Base-by-base conservation (phyloP, 2,113 vertebrate species). In the Mastomys natalensis region DNA sequence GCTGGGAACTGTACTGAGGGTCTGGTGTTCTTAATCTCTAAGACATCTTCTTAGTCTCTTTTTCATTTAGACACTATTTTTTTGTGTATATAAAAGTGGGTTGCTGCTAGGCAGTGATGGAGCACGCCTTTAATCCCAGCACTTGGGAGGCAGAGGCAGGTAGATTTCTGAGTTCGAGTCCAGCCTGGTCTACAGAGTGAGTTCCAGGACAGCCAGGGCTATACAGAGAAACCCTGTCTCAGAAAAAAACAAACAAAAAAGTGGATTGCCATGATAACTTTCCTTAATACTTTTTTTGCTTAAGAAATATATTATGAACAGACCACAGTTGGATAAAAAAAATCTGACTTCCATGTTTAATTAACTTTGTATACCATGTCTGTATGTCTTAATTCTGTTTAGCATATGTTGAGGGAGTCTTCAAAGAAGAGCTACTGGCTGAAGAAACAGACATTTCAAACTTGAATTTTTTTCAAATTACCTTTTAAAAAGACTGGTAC, bases 391-490 rank as follows among this genome's bases (percentile, higher is more conserved):
- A 74, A 74, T 55, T 82, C 34, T 43, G 89, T 92, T 89, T 48
- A 92, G 86, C 40, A 77, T 64, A 64, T 53, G 62, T 64, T 91
- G 48, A 78, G 55, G 24, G 17, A 66, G 9, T 93, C 66, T 93
- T 91, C 48, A 72, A 94, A 66, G 60, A 24, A 80, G 62, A 43
- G 73, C 19, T 94, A 4, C 13, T 94, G 48, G 8, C 40, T 84
- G 73, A 88, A 88, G 81, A 90, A 62, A n/a, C 70, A 89, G 43
- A 86, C n/a, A 62, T 85, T 91, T 70, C 66, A 86, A 72, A 1
- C 45, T 90, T 40, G 34, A 43, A 91, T 45, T 29, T 37, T 29
- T 78, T 87, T 58, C 55, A 68, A 55, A 80, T 45, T 66, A 48
- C 6, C 68, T 92, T 87, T 24, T n/a, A 64, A 92, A 93, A 91